These are phyloP conservation scores for Cyclina sinensis DNA, from an alignment of 1,140 invertebrate genomes.

Conservation along the genomic window DNA sequence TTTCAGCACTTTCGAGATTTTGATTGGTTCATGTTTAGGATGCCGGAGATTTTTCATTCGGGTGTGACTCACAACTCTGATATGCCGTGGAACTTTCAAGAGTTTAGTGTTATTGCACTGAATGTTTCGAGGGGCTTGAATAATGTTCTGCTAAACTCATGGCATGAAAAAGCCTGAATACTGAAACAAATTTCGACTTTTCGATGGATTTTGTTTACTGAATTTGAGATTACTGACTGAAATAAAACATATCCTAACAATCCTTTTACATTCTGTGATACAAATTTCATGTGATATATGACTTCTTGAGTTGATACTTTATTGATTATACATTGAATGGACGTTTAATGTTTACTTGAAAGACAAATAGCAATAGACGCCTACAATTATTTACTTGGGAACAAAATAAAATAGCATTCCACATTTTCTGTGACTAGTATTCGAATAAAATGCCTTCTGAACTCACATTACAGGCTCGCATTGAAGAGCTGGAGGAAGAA, in stretches of 20 bases:
- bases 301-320: too few species aligned
- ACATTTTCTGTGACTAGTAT: neutral
- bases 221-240: neutral
- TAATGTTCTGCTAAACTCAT: neutral
- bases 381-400: neutral
- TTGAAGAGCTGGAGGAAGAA: slow-evolving; percentile 99
- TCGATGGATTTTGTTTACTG: neutral
- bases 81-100: slow-evolving; percentile 5
- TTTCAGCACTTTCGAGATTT: slow-evolving; percentile 43
- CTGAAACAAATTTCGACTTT: neutral
- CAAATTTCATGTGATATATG: slow-evolving; percentile 23
- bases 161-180: neutral
- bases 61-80: slow-evolving; percentile 32
- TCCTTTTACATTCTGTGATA: slow-evolving; percentile 37
- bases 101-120: neutral
- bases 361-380: too few species aligned
- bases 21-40: slow-evolving; percentile 48
- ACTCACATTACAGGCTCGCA: slow-evolving; percentile 89
- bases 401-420: slow-evolving; percentile 39
- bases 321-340: too few species aligned
- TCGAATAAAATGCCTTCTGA: slow-evolving; percentile 50
- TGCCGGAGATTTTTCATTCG: slow-evolving; percentile 32
- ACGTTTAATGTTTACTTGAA: too few species aligned
- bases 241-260: neutral
- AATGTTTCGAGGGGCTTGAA: slow-evolving; percentile 14